These are phyloP conservation scores for Glaucopsyche alexis DNA, from an alignment of 2,888 invertebrate genomes.

Conservation along the genomic window DNA sequence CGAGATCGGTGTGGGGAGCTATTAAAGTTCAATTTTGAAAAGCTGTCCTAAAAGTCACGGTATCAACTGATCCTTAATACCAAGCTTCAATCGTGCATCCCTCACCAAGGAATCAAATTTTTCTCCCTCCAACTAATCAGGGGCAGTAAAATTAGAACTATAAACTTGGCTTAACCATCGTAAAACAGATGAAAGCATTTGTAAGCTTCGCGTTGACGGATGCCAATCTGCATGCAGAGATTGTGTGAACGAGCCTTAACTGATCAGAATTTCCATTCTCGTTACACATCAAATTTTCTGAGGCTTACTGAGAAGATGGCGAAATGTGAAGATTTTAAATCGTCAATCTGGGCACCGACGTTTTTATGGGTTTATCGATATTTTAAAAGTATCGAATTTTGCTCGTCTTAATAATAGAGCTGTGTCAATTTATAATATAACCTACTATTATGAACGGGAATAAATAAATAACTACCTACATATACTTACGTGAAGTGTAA, in stretches of 20 bases:
- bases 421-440: too few relatives aligned
- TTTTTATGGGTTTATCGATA: background rate
- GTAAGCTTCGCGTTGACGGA: constrained; percentile 55
- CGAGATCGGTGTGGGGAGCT: too few relatives aligned
- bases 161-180: constrained; percentile 57
- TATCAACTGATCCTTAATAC: too few relatives aligned
- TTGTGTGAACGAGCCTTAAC: constrained; percentile 44
- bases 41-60: too few relatives aligned
- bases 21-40: too few relatives aligned
- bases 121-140: constrained; percentile 50
- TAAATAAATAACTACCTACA: too few relatives aligned
- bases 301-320: constrained; percentile 10
- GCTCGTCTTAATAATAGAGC: too few relatives aligned
- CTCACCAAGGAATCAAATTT: background rate
- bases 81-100: background rate
- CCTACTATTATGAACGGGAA: too few relatives aligned
- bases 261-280: constrained; percentile 36
- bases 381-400: background rate
- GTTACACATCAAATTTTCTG: constrained; percentile 16
- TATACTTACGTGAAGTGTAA: too few relatives aligned
- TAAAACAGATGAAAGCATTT: constrained; percentile 60
- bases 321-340: background rate
- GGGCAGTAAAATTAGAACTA: constrained; percentile 58
- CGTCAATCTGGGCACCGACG: background rate
- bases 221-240: constrained; percentile 51